These are phyloP conservation scores for Pantelozetes paolii DNA, from an alignment of 2,888 invertebrate genomes.

Conservation along the genomic window DNA sequence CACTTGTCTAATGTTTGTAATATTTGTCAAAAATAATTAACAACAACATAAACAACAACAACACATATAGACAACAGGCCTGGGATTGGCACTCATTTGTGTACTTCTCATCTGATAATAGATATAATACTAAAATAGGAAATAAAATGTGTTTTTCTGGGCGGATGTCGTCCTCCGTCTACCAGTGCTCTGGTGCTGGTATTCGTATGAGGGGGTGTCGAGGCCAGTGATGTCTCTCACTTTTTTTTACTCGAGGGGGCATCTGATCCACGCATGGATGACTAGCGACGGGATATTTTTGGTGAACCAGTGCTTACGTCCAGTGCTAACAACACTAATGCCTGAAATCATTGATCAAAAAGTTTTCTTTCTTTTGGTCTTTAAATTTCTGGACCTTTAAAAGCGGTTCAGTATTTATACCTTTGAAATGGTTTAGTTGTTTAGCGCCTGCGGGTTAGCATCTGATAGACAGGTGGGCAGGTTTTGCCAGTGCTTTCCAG, in stretches of 20 bases:
- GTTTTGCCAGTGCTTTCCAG: background rate
- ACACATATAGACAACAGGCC: background rate
- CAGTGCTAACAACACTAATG: background rate
- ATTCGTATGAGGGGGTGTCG: conserved; percentile 5
- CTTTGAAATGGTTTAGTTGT: conserved; percentile 20
- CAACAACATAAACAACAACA: conserved; percentile 2
- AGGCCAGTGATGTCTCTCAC: background rate
- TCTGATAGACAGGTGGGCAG: conserved; percentile 35
- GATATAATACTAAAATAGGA: conserved; percentile 3
- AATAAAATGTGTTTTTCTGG: background rate
- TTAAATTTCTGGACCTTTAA: conserved; percentile 24
- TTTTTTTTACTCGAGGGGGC: background rate
- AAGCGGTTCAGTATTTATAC: background rate
- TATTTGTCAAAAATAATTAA: conserved; percentile 21
- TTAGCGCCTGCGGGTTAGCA: conserved; percentile 33
- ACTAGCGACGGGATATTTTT: conserved; percentile 11
- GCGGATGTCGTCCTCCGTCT: conserved; percentile 25
- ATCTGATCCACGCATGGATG: conserved; percentile 11
- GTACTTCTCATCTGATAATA: conserved; percentile 11
- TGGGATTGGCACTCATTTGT: background rate
- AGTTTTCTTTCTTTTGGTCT: background rate
- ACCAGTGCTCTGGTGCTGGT: background rate
- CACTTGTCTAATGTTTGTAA: conserved; percentile 6
- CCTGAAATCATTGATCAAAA: background rate
- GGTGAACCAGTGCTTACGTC: background rate